Percentiles rank a stretch among this genome's conserved stretches.
Evolutionary conservation across 1,140 invertebrate genomes (phyloP).

Genomic region (Rhopalosiphum maidis): DNA sequence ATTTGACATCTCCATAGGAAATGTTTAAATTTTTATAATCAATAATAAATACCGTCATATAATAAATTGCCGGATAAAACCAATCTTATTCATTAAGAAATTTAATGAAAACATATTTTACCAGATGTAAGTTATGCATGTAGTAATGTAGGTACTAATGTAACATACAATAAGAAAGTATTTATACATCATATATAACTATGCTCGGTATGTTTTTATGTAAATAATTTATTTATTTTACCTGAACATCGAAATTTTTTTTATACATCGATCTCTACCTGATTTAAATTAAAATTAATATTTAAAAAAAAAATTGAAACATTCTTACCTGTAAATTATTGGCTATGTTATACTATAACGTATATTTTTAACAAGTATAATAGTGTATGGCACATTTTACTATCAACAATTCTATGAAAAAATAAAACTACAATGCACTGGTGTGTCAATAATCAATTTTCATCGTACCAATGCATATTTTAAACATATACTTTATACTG

Average conservation of each 20-base stretch:
- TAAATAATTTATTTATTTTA: not conserved
- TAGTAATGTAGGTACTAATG: not conserved
- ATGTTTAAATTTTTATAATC: not conserved
- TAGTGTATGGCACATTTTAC: not conserved
- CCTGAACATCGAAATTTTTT: not conserved
- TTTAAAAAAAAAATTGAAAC: not conserved
- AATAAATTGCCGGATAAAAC: not conserved
- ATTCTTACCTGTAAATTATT: not conserved
- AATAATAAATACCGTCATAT: not conserved
- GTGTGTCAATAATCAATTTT: conserved; percentile 3
- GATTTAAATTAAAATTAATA: not conserved
- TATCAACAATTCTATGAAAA: not conserved
- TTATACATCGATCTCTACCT: not conserved
- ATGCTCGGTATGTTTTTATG: not conserved
- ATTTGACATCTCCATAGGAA: not conserved
- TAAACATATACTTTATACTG: not conserved
- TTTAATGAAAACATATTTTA: not conserved
- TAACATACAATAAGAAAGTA: not conserved
- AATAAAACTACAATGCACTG: not conserved
- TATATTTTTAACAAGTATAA: not conserved
- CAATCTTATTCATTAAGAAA: not conserved
- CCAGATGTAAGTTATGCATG: not conserved
- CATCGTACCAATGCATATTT: not conserved
- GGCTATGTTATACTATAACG: not conserved
- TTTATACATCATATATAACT: not conserved